phyloP scores from a whole-genome alignment of 1,140 invertebrate genomes.

The Dendrolimus kikuchii region DNA sequence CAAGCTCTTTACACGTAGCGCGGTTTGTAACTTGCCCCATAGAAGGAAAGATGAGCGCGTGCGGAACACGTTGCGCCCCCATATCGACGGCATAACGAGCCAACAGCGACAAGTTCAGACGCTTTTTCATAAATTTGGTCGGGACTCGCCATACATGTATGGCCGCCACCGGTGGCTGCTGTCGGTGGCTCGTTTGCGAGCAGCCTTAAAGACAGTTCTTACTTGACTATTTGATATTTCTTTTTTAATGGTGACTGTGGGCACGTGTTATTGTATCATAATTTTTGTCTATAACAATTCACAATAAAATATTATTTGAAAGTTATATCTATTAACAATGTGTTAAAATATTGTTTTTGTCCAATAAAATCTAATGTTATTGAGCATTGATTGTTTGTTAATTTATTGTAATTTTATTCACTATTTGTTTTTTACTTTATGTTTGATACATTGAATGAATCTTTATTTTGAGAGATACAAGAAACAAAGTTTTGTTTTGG shows the following conservation, averaged over 20 bases:
- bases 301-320: constrained; percentile 30
- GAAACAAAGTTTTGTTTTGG: too few species aligned
- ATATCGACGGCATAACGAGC: too few species aligned
- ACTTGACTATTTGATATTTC: constrained; percentile 8
- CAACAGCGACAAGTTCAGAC: too few species aligned
- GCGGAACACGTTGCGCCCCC: too few species aligned
- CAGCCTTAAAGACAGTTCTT: constrained; percentile 4
- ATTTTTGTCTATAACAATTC: constrained; percentile 24
- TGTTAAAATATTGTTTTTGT: constrained; percentile 11
- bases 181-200: too few species aligned
- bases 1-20: too few species aligned
- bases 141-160: too few species aligned
- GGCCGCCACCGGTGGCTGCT: too few species aligned
- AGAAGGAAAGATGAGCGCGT: too few species aligned
- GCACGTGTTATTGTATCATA: constrained; percentile 19
- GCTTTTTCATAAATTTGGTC: too few species aligned
- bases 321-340: constrained; percentile 14
- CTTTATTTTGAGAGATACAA: too few species aligned
- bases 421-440: constrained; percentile 6
- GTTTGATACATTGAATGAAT: constrained; percentile 3
- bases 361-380: constrained; percentile 24
- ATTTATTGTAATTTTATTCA: constrained; percentile 8
- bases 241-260: constrained; percentile 10
- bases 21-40: too few species aligned
- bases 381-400: constrained; percentile 20